phyloP scores from a whole-genome alignment of 2,113 vertebrate genomes.

The Jaculus jaculus region DNA sequence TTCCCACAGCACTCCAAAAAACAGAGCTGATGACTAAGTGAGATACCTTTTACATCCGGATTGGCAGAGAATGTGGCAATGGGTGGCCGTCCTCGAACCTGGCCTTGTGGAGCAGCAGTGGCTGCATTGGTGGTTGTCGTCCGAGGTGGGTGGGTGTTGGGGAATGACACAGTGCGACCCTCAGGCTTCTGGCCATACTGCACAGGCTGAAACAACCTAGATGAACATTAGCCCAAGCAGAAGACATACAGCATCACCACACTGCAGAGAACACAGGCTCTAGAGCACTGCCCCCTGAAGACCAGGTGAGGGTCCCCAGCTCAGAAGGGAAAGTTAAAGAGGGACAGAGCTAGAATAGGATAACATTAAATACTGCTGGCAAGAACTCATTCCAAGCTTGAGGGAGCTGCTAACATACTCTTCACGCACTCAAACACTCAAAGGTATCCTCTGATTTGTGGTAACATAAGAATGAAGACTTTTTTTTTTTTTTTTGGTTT shows the following conservation, averaged over 20 bases:
- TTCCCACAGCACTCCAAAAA: background rate
- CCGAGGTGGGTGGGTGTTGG: conserved; percentile 82
- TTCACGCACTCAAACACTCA: too few species aligned
- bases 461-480: rapidly evolving
- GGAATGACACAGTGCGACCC: conserved; percentile 88
- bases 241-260: background rate
- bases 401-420: background rate
- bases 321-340: background rate
- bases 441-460: rapidly evolving
- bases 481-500: background rate
- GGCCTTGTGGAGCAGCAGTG: conserved; percentile 73
- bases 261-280: background rate
- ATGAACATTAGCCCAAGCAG: background rate
- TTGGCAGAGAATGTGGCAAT: conserved; percentile 84
- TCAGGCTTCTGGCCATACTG: conserved; percentile 92
- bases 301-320: too few species aligned
- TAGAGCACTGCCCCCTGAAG: background rate
- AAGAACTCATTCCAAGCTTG: rapidly evolving
- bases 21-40: rapidly evolving
- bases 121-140: conserved; percentile 69
- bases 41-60: conserved; percentile 84
- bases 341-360: background rate
- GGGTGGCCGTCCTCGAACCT: conserved; percentile 85
- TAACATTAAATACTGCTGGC: background rate
- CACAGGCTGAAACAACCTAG: conserved; percentile 92